phyloP scores from a whole-genome alignment of 2,888 invertebrate species.

The Tineola bisselliella region DNA sequence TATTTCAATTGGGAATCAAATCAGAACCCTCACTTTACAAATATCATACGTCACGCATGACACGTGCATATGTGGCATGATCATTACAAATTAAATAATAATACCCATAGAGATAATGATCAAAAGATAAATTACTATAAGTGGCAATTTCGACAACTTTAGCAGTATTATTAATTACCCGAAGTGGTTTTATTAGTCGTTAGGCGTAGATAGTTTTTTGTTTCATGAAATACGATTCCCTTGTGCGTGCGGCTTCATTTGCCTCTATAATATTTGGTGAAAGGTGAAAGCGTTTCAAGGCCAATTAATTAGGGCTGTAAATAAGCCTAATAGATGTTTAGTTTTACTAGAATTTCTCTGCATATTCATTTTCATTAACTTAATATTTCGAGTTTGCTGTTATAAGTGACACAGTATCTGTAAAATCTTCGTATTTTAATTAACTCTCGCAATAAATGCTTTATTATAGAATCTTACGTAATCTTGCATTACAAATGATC shows the following conservation, averaged over 20 bases:
- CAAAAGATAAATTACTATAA: neutral
- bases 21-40: too few species aligned
- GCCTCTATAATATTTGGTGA: constrained; percentile 9
- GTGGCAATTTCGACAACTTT: neutral
- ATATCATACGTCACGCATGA: too few species aligned
- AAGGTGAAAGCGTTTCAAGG: constrained; percentile 24
- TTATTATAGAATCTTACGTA: too few species aligned
- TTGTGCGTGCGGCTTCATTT: neutral
- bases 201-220: neutral
- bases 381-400: too few species aligned
- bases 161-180: neutral
- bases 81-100: too few species aligned
- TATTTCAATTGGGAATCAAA: too few species aligned
- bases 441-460: too few species aligned
- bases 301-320: constrained; percentile 26
- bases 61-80: too few species aligned
- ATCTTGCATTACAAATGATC: too few species aligned
- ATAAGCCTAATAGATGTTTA: neutral
- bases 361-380: too few species aligned
- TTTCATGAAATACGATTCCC: constrained; percentile 8
- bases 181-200: constrained; percentile 8
- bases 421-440: too few species aligned
- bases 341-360: neutral
- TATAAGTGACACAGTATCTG: too few species aligned
- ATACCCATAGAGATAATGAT: neutral